phyloP scores from a whole-genome alignment of 2,888 invertebrate species.

The Anticlea derivata region DNA sequence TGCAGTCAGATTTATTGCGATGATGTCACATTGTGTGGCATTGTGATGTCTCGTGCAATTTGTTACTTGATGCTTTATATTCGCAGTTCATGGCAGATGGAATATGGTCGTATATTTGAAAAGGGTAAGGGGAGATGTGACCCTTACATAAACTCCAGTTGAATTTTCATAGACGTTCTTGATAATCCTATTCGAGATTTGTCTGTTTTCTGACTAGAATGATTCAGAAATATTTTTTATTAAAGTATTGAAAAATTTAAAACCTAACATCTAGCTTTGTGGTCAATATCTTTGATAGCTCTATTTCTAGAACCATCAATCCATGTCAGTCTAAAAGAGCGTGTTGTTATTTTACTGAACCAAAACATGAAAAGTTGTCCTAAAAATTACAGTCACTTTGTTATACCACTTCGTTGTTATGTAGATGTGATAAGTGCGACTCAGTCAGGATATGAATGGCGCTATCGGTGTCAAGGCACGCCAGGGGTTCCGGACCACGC shows the following conservation, averaged over 20 bases:
- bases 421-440: slow-evolving; percentile 55
- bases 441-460: slow-evolving; percentile 58
- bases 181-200: too few species aligned
- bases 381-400: slow-evolving; percentile 54
- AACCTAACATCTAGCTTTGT: too few species aligned
- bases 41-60: slow-evolving; percentile 3
- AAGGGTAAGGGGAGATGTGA: slow-evolving; percentile 1
- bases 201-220: too few species aligned
- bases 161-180: too few species aligned
- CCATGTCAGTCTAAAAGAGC: too few species aligned
- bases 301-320: too few species aligned
- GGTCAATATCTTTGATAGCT: too few species aligned
- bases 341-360: slow-evolving; percentile 1
- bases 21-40: slow-evolving; percentile 39
- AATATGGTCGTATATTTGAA: slow-evolving; percentile 1
- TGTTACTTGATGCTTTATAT: slow-evolving; percentile 1
- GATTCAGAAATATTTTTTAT: too few species aligned
- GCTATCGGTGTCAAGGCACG: slow-evolving; percentile 63
- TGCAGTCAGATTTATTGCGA: slow-evolving; percentile 51
- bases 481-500: slow-evolving; percentile 55
- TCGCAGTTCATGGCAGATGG: slow-evolving; percentile 6
- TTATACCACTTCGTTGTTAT: slow-evolving; percentile 53
- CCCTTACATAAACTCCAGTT: too few species aligned
- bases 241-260: too few species aligned
- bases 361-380: slow-evolving; percentile 16